Base-by-base conservation (phyloP, 1,140 invertebrate genomes). In the Bicyclus anynana region DNA sequence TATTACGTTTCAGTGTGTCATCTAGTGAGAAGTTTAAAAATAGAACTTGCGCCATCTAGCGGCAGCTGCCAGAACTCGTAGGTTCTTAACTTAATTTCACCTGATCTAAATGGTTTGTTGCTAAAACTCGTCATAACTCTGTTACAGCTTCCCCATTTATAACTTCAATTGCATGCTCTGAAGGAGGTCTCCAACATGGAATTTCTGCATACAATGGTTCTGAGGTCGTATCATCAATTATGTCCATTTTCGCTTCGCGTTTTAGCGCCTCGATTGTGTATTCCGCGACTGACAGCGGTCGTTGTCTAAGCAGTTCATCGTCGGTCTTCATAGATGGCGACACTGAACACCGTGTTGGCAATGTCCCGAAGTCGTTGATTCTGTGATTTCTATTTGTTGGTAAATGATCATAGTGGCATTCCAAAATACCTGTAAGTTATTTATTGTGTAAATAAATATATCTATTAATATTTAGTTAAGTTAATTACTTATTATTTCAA, bases 171-270 rank as follows among this genome's bases (percentile, higher is more conserved):
- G 84, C 80, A 35, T 82, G 78, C 67, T 84, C 82, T 29, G 80
- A 80, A 10, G 80, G 77, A 27, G 84, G 79, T 66, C 83, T 65
- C 87, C 87, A 89, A 42, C 76, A 84, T 12, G 87, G 87, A 46
- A 90, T 90, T 72, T 90, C 87, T 16, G 87, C 89, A 57, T 90
- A 90, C 6, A 90, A 59, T 10, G 89, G 89, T 63, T 90, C 88
- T 12, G 78, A 77, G 16, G 77, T 83, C 0, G 77, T 77, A 23
- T 53, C 69, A 47, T 87, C 84, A 44, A 87, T 77, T 21, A 79
- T 68, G 44, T 87, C 80, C 20, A 80, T 29, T 63, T 79, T 80
- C 0, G 80, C 84, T 70, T 87, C 84, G 47, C 81, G 77, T 67
- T 89, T 87, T 47, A 89, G 50, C 5, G 82, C 72, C 53, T 89